A percentile compares a stretch with the other conserved stretches of the same genome.
phyloP scores from a whole-genome alignment of 2,888 invertebrate species.

The Hydrotaea cyrtoneurina region DNA sequence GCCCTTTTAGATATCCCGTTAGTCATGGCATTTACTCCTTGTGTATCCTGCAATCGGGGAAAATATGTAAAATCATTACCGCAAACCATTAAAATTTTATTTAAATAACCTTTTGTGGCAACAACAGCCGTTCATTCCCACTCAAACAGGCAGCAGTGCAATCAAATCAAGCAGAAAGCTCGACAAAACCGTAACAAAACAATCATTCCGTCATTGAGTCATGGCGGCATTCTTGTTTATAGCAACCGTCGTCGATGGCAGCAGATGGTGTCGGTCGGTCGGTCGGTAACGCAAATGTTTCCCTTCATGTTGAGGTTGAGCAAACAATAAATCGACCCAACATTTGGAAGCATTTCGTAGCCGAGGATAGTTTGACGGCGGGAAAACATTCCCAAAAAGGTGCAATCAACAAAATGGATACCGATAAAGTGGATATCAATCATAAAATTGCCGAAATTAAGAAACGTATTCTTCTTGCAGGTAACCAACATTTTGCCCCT shows the following conservation, averaged over 20 bases:
- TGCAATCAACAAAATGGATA: slow-evolving; percentile 71
- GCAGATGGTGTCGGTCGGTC: neutral
- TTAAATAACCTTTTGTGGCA: neutral
- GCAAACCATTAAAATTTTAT: neutral
- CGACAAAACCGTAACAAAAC: neutral
- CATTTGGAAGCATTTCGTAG: slow-evolving; percentile 17
- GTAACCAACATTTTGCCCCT: slow-evolving; percentile 79
- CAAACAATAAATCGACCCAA: slow-evolving; percentile 45
- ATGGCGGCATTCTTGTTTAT: slow-evolving; percentile 50
- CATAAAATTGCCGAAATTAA: slow-evolving; percentile 91
- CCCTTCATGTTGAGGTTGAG: neutral
- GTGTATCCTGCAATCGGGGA: neutral
- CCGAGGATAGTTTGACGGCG: neutral
- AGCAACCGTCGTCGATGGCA: slow-evolving; percentile 45
- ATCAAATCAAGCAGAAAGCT: neutral
- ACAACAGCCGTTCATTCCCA: neutral
- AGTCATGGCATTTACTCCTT: neutral
- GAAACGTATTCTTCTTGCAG: slow-evolving; percentile 92
- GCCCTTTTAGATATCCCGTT: neutral
- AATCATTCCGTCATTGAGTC: neutral
- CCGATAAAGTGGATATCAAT: slow-evolving; percentile 82
- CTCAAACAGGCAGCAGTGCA: neutral
- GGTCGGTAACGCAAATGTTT: slow-evolving; percentile 46
- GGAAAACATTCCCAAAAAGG: slow-evolving; percentile 27
- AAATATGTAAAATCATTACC: neutral